These are phyloP conservation scores for Fratercula arctica DNA, from an alignment of 2,797 vertebrate genomes.

Conservation along the genomic window DNA sequence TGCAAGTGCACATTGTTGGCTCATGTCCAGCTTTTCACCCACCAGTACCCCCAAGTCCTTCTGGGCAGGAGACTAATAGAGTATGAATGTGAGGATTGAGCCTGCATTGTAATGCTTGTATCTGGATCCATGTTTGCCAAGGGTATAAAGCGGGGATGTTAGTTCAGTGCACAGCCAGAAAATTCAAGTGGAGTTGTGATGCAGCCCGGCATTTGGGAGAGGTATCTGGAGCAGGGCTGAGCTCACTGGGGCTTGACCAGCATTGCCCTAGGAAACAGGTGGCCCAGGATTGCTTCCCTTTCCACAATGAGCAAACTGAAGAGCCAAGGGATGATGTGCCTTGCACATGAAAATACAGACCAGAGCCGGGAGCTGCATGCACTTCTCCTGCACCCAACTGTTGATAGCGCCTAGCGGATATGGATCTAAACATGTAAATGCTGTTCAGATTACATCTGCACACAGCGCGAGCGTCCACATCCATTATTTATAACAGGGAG, in stretches of 20 bases:
- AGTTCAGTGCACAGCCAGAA: not conserved
- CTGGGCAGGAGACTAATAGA: not conserved
- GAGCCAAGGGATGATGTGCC: not conserved
- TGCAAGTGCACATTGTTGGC: not conserved
- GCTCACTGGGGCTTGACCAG: not conserved
- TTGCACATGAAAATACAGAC: not conserved
- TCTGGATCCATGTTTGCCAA: not conserved
- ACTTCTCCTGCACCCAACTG: not conserved
- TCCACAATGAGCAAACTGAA: not conserved
- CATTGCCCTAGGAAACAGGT: not conserved
- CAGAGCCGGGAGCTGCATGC: not conserved
- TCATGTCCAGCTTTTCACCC: not conserved
- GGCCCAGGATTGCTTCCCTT: not conserved
- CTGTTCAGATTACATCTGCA: not conserved
- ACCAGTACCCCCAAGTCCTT: not conserved
- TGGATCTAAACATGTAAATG: not conserved
- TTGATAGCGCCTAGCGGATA: not conserved
- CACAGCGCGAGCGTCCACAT: not conserved
- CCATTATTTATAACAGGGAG: not conserved
- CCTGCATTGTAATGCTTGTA: accelerated
- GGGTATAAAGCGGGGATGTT: too few species aligned
- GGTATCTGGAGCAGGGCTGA: accelerated
- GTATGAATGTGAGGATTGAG: too few species aligned
- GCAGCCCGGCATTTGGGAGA: not conserved
- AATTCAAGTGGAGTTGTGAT: too few species aligned